phyloP scores from a whole-genome alignment of 2,888 invertebrate species.

The Diachrysia chrysitis region DNA sequence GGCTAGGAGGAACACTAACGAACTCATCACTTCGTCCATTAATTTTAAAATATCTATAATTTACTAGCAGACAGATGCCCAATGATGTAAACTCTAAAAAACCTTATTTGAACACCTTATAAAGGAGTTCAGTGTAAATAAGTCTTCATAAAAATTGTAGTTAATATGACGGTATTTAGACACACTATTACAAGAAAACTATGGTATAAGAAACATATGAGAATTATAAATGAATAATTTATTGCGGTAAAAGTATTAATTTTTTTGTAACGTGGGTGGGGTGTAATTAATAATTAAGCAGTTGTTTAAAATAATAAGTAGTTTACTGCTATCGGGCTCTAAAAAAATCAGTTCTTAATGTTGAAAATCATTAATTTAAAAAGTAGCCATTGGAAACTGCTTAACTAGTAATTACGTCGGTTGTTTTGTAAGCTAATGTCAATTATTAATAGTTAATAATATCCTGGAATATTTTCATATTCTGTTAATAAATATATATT shows the following conservation, averaged over 20 bases:
- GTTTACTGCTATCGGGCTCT: slow-evolving; percentile 28
- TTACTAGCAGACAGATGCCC: slow-evolving; percentile 85
- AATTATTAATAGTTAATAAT: slow-evolving; percentile 73
- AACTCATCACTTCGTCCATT: slow-evolving; percentile 89
- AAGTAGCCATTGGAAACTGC: slow-evolving; percentile 18
- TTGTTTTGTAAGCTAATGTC: slow-evolving; percentile 72
- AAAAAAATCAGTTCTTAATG: slow-evolving; percentile 12
- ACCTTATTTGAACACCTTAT: slow-evolving; percentile 82
- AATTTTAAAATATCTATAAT: slow-evolving; percentile 86
- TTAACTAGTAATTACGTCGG: slow-evolving; percentile 68
- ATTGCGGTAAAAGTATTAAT: slow-evolving; percentile 75
- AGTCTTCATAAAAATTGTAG: slow-evolving; percentile 79
- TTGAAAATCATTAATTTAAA: slow-evolving; percentile 19
- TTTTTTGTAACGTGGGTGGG: slow-evolving; percentile 66
- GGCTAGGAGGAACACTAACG: slow-evolving; percentile 88
- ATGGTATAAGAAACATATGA: slow-evolving; percentile 78
- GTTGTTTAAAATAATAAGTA: slow-evolving; percentile 19
- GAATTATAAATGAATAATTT: slow-evolving; percentile 82
- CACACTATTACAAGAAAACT: slow-evolving; percentile 73
- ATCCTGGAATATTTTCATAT: slow-evolving; percentile 54
- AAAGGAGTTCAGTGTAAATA: slow-evolving; percentile 86
- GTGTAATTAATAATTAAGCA: slow-evolving; percentile 72
- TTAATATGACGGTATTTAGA: slow-evolving; percentile 71
- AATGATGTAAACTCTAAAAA: slow-evolving; percentile 80
- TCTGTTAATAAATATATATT: slow-evolving; percentile 29